Evolutionary conservation across 2,797 vertebrate species (phyloP), one percentile per base, ranked within the genome.

Genomic region (Parambassis ranga): DNA sequence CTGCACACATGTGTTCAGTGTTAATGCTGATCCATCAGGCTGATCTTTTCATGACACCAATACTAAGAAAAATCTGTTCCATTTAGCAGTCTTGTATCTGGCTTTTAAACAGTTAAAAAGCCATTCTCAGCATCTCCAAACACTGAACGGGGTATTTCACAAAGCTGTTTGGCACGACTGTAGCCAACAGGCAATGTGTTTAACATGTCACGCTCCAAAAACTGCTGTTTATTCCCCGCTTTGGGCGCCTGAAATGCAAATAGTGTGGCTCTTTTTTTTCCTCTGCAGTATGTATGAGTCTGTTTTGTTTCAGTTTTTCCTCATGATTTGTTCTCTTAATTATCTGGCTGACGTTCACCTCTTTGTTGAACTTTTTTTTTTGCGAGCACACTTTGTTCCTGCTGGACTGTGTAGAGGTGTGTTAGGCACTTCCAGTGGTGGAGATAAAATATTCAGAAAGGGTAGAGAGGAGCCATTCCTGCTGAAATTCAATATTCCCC

Each of bases 121-220:
- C 62, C 66, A 50, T 77, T 80, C 57, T 80, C 55, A 63, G 82
- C 68, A 65, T 87, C 77, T 83, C 72, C 70, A 55, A 64, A 70
- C 76, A 65, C 74, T 56, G 70, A 87, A 70, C 32, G 59, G 80
- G 74, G 66, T 70, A 80, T 91, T 87, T 87, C 70, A 80, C 77
- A 84, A 87, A 89, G 84, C 81, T 51, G 81, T 81, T 88, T 86
- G 66, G 81, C 71, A 70, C 49, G 38, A 77, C 67, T 70, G 65
- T 66, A 77, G 81, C 87, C 87, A 90, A 80, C 75, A 85, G 89
- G 81, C 87, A 88, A 87, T 85, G 86, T 87, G 84, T 88, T 90
- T 90, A 91, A 87, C 88, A 89, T 70, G 88, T 89, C 90, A 90
- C 79, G 88, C 83, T 90, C 87, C 86, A 88, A 87, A 90, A 88